phyloP scores from a whole-genome alignment of 2,888 invertebrate species.

The Coenonympha glycerion region DNA sequence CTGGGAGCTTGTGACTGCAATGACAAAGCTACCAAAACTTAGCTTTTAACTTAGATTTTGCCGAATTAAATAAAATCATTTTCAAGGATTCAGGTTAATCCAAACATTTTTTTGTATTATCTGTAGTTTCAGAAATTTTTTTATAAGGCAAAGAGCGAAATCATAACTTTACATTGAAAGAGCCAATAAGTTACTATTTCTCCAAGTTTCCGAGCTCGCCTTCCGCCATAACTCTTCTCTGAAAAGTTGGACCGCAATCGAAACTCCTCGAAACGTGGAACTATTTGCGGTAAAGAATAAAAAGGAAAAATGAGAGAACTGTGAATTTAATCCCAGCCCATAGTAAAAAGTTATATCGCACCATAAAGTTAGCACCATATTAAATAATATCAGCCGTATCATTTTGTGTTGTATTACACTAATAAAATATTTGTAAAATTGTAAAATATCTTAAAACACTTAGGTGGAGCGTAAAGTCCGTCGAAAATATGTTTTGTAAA shows the following conservation, averaged over 20 bases:
- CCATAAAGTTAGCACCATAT: too few species aligned
- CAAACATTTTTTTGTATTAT: conserved; percentile 9
- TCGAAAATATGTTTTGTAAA: too few species aligned
- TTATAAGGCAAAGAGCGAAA: conserved; percentile 11
- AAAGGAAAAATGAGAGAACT: conserved; percentile 31
- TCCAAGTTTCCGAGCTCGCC: conserved; percentile 5
- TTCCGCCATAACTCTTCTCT: background rate
- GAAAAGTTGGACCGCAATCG: background rate
- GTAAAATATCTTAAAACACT: too few species aligned
- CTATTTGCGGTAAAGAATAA: conserved; percentile 18
- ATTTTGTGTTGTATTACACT: too few species aligned
- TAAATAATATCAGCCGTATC: too few species aligned
- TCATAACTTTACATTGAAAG: background rate
- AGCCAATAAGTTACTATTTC: conserved; percentile 34
- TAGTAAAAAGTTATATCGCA: too few species aligned
- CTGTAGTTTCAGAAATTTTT: conserved; percentile 35
- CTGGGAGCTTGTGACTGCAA: conserved; percentile 25
- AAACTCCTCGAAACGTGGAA: conserved; percentile 8
- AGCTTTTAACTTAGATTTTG: too few species aligned
- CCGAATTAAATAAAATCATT: too few species aligned
- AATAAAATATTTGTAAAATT: too few species aligned
- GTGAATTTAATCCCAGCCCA: conserved; percentile 35
- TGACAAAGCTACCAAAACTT: too few species aligned
- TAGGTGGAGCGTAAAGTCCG: too few species aligned
- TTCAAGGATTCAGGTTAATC: too few species aligned